A percentile compares a stretch with the other conserved stretches of the same genome.
phyloP scores from a whole-genome alignment of 2,113 vertebrate genomes.

The Cyanocitta stelleri region DNA sequence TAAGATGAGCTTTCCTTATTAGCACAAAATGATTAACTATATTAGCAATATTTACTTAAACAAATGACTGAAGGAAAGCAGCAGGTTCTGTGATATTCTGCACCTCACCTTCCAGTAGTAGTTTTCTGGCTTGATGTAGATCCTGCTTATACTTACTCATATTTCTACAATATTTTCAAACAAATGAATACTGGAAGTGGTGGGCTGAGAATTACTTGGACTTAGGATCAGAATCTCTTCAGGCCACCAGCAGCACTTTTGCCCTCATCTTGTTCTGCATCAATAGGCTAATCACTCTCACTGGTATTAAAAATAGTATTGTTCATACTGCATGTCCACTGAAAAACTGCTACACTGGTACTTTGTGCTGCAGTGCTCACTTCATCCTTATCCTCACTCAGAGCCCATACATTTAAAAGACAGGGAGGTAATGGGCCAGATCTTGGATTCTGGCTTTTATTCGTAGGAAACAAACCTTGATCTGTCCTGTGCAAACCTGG shows the following conservation, averaged over 20 bases:
- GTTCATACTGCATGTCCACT: background rate
- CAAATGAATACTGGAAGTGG: background rate
- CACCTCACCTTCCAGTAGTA: background rate
- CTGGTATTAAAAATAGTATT: background rate
- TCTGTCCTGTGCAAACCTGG: background rate
- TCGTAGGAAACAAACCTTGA: background rate
- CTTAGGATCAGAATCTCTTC: background rate
- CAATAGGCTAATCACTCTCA: background rate
- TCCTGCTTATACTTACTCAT: background rate
- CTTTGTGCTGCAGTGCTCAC: background rate
- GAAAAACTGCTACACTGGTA: background rate
- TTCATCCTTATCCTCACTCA: background rate
- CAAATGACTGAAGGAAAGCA: background rate
- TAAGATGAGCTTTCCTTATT: background rate
- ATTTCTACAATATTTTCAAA: background rate
- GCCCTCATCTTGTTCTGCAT: background rate
- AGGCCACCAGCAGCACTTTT: background rate
- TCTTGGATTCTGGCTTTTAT: background rate
- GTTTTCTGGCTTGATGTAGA: background rate
- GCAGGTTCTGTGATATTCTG: background rate
- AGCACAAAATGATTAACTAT: background rate
- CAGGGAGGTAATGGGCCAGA: background rate
- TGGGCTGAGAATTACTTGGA: background rate
- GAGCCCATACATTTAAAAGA: constrained; percentile 1
- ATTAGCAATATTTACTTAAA: constrained; percentile 10